Evolutionary conservation across 2,888 invertebrate genomes (phyloP).

Genomic region (Dione juno): DNA sequence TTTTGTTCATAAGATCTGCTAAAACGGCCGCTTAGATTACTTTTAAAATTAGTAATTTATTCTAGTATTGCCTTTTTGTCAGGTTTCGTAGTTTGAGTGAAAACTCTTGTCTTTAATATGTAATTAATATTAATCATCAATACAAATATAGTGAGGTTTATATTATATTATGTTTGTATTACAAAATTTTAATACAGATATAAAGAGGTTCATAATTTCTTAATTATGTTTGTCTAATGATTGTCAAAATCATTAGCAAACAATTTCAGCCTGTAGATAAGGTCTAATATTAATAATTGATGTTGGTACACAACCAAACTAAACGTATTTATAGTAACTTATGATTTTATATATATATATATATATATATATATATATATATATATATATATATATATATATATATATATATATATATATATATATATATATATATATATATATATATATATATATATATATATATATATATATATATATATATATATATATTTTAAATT

Average conservation of each 20-base stretch:
- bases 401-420: no score
- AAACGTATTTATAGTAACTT: not conserved
- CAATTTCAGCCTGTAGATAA: not conserved
- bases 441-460: no score
- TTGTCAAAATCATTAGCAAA: constrained; percentile 8
- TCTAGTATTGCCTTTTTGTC: no score
- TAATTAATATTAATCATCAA: not conserved
- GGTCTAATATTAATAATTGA: not conserved
- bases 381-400: no score
- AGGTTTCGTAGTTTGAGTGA: not conserved
- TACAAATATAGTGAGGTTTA: constrained; percentile 17
- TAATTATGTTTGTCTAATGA: constrained; percentile 13
- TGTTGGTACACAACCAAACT: not conserved
- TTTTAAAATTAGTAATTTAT: no score
- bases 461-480: no score
- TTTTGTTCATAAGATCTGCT: no score
- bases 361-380: no score
- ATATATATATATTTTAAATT: no score
- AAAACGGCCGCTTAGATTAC: no score
- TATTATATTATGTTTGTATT: constrained; percentile 11
- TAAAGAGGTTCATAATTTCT: constrained; percentile 3
- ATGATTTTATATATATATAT: no score
- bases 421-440: no score
- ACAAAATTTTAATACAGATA: constrained; percentile 22
- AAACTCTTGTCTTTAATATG: not conserved